These are phyloP conservation scores for Leptodactylus fuscus DNA, from an alignment of 2,113 vertebrate genomes.

Conservation along the genomic window DNA sequence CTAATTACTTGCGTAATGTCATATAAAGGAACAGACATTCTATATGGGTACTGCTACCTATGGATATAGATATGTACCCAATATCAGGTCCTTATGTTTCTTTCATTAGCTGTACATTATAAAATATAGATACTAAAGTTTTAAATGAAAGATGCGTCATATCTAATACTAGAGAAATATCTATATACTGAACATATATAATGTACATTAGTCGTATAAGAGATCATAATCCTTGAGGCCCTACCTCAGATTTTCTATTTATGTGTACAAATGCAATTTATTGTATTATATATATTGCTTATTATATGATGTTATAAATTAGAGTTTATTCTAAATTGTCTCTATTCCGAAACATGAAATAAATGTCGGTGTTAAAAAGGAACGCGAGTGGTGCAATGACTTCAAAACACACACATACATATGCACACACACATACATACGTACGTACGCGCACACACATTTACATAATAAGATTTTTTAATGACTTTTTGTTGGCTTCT, in stretches of 20 bases:
- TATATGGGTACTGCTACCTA: conserved; percentile 89
- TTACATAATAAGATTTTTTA: too few relatives aligned
- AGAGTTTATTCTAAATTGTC: conserved; percentile 89
- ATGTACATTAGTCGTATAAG: conserved; percentile 86
- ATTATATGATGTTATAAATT: conserved; percentile 94
- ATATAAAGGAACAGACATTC: conserved; percentile 87
- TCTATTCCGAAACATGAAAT: conserved; percentile 90
- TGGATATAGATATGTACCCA: conserved; percentile 96
- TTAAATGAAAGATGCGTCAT: conserved; percentile 52
- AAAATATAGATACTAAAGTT: conserved; percentile 73
- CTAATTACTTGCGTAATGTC: conserved; percentile 96
- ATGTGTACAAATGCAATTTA: conserved; percentile 98
- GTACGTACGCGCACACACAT: background rate
- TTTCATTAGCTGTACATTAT: conserved; percentile 78
- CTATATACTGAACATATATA: conserved; percentile 61
- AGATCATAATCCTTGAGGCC: conserved; percentile 95
- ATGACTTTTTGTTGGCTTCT: too few relatives aligned
- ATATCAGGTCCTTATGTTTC: conserved; percentile 79
- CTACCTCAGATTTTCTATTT: conserved; percentile 99
- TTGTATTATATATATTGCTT: conserved; percentile 96
- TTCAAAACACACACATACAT: conserved; percentile 60
- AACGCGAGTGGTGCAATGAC: conserved; percentile 1
- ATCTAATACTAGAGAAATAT: conserved; percentile 75
- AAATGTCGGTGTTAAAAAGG: conserved; percentile 92
- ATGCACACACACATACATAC: background rate